These are phyloP conservation scores for Megaustenia siamemsis DNA, from an alignment of 2,888 invertebrate genomes.

Conservation along the genomic window DNA sequence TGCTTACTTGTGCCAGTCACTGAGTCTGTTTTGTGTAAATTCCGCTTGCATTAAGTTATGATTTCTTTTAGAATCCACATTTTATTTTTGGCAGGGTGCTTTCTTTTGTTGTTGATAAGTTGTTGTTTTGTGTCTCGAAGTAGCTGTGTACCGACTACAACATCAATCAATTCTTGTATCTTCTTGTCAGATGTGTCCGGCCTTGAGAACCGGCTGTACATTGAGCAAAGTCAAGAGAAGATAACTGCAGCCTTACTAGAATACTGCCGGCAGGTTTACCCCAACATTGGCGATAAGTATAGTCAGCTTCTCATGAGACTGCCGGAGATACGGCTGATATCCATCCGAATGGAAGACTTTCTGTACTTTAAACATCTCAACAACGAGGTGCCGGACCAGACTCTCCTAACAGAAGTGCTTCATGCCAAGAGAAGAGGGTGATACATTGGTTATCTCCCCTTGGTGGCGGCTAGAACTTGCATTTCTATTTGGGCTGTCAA, in stretches of 20 bases:
- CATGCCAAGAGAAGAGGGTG: conserved; percentile 87
- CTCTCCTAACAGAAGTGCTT: conserved; percentile 99
- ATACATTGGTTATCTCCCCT: background rate
- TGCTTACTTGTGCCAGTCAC: no score
- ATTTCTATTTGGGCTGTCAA: no score
- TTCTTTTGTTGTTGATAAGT: no score
- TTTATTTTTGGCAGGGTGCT: no score
- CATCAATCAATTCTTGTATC: no score
- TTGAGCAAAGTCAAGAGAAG: conserved; percentile 96
- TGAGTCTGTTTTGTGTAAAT: no score
- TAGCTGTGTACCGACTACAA: no score
- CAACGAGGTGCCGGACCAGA: conserved; percentile 96
- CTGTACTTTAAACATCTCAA: conserved; percentile 96
- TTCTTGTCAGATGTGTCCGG: conserved; percentile 92
- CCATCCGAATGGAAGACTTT: conserved; percentile 93
- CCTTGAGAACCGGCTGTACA: conserved; percentile 94
- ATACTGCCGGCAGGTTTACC: conserved; percentile 94
- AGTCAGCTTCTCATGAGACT: conserved; percentile 93
- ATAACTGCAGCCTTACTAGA: conserved; percentile 96
- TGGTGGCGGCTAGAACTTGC: background rate
- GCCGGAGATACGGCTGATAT: conserved; percentile 95
- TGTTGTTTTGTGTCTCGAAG: no score
- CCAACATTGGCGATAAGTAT: conserved; percentile 86
- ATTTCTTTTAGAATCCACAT: no score
- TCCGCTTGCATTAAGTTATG: no score